These are phyloP conservation scores for Trilocha varians DNA, from an alignment of 2,888 invertebrate species.

Conservation along the genomic window DNA sequence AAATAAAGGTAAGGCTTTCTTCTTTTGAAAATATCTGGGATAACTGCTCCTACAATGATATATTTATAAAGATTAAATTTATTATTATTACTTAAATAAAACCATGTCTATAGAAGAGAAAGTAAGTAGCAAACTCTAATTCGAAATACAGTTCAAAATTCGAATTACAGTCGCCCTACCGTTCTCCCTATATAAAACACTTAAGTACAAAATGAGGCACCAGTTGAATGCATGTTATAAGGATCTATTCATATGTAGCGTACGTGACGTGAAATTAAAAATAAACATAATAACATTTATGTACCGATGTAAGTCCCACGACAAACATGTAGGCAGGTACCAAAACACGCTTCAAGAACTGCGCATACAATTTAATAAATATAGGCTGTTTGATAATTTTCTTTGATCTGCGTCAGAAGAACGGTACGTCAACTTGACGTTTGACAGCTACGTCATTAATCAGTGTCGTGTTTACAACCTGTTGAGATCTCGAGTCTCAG, in stretches of 20 bases:
- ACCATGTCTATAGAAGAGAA: too few relatives aligned
- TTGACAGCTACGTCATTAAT: neutral
- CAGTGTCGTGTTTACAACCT: neutral
- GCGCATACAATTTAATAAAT: too few relatives aligned
- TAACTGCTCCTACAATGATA: too few relatives aligned
- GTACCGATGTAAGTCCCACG: neutral
- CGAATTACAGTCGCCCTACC: neutral
- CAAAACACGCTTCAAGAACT: too few relatives aligned
- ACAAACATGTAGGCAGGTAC: too few relatives aligned
- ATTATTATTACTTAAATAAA: too few relatives aligned
- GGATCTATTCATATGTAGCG: neutral
- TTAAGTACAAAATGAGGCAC: constrained; percentile 3
- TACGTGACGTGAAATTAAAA: neutral
- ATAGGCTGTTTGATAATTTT: too few relatives aligned
- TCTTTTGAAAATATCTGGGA: too few relatives aligned
- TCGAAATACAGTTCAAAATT: neutral
- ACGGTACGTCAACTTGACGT: neutral
- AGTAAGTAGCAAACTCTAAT: too few relatives aligned
- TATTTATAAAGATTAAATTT: too few relatives aligned
- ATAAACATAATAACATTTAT: neutral
- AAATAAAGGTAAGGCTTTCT: too few relatives aligned
- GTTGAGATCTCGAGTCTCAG: neutral
- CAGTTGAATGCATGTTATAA: neutral
- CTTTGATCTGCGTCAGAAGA: neutral
- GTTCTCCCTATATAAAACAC: constrained; percentile 1